A percentile compares a stretch with the other conserved stretches of the same genome.
Conservation (phyloP, 2,888 invertebrate genomes). For the Drosophila hamatofila region DNA sequence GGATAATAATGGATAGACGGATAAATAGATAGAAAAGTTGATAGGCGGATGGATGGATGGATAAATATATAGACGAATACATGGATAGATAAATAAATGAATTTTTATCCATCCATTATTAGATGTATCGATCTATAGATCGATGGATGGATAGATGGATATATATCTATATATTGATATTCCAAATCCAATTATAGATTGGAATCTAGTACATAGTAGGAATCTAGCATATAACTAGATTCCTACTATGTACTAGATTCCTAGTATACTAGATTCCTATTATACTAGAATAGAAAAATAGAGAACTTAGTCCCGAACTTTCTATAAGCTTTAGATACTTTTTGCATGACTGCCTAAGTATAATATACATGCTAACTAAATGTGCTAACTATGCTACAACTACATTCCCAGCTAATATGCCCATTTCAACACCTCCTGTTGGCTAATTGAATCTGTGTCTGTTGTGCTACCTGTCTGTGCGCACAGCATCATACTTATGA, state of each 20-base stretch:
- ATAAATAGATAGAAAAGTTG: background rate
- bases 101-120: too few relatives aligned
- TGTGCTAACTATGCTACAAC: background rate
- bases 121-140: too few relatives aligned
- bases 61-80: background rate
- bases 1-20: background rate
- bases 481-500: background rate
- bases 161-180: background rate
- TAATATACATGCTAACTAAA: too few relatives aligned
- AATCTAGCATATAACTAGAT: too few relatives aligned
- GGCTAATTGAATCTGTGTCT: constrained; percentile 8
- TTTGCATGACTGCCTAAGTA: too few relatives aligned
- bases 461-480: constrained; percentile 6
- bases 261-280: too few relatives aligned
- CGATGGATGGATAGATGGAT: background rate
- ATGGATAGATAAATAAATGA: background rate
- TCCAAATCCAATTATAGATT: too few relatives aligned
- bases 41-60: background rate
- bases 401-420: background rate
- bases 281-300: too few relatives aligned
- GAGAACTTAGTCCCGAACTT: too few relatives aligned
- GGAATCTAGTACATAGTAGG: too few relatives aligned
- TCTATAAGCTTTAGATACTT: too few relatives aligned
- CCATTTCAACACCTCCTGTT: background rate
- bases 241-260: too few relatives aligned